A percentile compares a stretch with the other conserved stretches of the same genome.
These are phyloP conservation scores for Pedionomus torquatus DNA, from an alignment of 2,113 vertebrate species.

Conservation along the genomic window DNA sequence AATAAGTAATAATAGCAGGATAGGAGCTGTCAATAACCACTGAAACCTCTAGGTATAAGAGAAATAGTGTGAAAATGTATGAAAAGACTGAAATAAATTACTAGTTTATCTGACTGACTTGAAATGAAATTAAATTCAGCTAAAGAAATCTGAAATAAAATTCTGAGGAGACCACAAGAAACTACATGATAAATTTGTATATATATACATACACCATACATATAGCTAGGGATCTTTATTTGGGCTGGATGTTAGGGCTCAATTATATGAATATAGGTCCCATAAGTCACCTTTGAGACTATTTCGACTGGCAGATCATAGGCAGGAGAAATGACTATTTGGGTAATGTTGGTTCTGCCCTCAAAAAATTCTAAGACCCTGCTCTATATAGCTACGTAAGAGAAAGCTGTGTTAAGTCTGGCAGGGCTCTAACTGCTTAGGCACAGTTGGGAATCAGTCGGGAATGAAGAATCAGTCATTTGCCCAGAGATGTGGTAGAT, in stretches of 20 bases:
- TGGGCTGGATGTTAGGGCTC: background rate
- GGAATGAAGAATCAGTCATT: background rate
- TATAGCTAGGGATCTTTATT: background rate
- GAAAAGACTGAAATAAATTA: background rate
- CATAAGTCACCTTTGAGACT: background rate
- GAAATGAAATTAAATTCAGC: background rate
- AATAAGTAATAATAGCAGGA: background rate
- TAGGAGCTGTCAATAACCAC: background rate
- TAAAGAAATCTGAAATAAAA: background rate
- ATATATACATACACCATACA: background rate
- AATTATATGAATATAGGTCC: background rate
- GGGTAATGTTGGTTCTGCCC: background rate
- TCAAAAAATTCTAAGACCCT: background rate
- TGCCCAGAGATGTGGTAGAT: background rate
- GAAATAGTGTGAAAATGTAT: background rate
- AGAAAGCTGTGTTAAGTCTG: background rate
- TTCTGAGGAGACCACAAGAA: background rate
- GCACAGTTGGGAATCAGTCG: background rate
- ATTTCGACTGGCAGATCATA: background rate
- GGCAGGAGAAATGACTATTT: background rate
- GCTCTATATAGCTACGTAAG: background rate
- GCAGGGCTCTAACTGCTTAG: background rate
- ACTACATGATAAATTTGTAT: background rate
- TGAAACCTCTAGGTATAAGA: background rate
- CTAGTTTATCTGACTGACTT: background rate